A percentile compares a stretch with the other conserved stretches of the same genome.
phyloP scores from a whole-genome alignment of 2,113 vertebrate species.

The Oreocharis arfaki region DNA sequence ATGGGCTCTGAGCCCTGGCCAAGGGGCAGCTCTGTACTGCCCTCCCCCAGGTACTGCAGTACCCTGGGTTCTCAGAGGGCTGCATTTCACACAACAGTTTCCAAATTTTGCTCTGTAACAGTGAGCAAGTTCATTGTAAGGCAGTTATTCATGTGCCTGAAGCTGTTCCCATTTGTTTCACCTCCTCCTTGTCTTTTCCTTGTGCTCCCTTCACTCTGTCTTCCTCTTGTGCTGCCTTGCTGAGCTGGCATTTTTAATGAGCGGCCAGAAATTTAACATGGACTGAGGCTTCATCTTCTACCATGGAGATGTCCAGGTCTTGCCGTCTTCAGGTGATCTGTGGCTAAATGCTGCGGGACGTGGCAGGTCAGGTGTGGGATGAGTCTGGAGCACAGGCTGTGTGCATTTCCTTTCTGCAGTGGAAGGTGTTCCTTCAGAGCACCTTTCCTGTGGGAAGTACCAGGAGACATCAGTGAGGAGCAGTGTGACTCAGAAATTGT shows the following conservation, averaged over 20 bases:
- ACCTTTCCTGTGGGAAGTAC: not conserved
- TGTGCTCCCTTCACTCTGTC: not conserved
- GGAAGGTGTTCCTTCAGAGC: too few relatives aligned
- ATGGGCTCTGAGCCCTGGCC: not conserved
- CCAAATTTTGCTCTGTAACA: not conserved
- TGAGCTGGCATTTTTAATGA: not conserved
- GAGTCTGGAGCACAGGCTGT: not conserved
- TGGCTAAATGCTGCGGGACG: not conserved
- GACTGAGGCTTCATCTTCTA: not conserved
- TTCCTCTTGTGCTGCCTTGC: not conserved
- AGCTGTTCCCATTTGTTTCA: not conserved
- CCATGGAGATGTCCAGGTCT: not conserved
- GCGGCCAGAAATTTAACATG: accelerated
- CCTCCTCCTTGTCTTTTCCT: not conserved
- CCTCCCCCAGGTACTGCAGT: not conserved
- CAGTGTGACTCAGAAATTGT: not conserved
- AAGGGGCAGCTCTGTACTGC: not conserved
- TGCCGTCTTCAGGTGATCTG: not conserved
- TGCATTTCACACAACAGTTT: not conserved
- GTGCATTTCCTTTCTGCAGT: not conserved
- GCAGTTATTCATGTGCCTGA: not conserved
- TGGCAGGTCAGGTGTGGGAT: accelerated
- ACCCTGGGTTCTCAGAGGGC: not conserved
- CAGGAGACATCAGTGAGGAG: not conserved
- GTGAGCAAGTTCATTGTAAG: not conserved